Evolutionary conservation across 2,113 vertebrate species (phyloP).

Genomic region (Atractosteus spatula): DNA sequence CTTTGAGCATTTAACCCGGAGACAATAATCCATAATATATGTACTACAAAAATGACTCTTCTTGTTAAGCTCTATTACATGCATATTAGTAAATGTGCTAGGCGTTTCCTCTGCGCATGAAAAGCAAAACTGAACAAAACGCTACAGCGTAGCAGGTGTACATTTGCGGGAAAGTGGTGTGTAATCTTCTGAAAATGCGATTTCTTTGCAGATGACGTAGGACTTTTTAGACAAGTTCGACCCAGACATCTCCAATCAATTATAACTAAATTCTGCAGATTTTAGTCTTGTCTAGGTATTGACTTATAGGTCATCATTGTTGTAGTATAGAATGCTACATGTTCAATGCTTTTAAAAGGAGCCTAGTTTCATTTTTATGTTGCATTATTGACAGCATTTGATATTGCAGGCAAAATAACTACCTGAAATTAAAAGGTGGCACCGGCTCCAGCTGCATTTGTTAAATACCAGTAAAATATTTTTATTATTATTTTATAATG

Average conservation of each 20-base stretch:
- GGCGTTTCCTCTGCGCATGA: too few relatives aligned
- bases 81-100: not conserved
- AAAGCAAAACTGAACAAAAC: not conserved
- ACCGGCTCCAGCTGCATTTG: conserved; percentile 31
- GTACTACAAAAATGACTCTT: not conserved
- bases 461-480: conserved; percentile 39
- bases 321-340: conserved; percentile 66
- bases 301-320: conserved; percentile 69
- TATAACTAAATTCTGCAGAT: conserved; percentile 78
- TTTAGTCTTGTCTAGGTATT: conserved; percentile 76
- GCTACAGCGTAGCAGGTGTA: conserved; percentile 43
- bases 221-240: conserved; percentile 71
- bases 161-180: conserved; percentile 67
- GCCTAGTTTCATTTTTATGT: conserved; percentile 47
- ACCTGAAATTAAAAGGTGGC: conserved; percentile 40
- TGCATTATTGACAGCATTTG: conserved; percentile 42
- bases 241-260: conserved; percentile 79
- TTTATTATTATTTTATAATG: conserved; percentile 54
- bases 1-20: not conserved
- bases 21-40: not conserved
- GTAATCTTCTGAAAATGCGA: conserved; percentile 70
- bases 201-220: conserved; percentile 77
- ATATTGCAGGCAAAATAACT: conserved; percentile 43
- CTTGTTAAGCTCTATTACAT: not conserved
- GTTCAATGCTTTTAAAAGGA: conserved; percentile 57